These are phyloP conservation scores for Leptopterna dolabrata DNA, from an alignment of 2,888 invertebrate species.

Conservation along the genomic window DNA sequence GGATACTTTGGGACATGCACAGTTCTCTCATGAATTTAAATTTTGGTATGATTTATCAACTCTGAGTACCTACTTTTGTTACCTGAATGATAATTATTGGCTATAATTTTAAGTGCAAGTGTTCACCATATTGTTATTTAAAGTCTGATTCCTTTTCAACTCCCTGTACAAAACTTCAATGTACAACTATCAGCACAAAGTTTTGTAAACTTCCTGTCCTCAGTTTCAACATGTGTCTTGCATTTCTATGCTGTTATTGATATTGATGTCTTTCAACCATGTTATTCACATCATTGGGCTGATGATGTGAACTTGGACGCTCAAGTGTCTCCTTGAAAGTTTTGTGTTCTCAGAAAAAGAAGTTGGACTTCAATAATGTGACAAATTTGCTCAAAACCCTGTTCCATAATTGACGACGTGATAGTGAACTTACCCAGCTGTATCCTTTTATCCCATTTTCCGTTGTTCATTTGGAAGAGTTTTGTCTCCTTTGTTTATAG, in stretches of 20 bases:
- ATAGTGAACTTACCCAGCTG: not conserved
- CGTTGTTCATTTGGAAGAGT: not conserved
- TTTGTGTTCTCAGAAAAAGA: not conserved
- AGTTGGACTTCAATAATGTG: not conserved
- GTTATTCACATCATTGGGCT: not conserved
- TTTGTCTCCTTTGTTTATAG: not conserved
- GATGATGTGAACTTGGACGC: not conserved
- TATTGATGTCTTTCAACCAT: not conserved
- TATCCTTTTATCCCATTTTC: not conserved
- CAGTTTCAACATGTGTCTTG: not conserved
- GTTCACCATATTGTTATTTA: not conserved
- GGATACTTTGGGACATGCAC: not conserved
- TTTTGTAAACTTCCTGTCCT: not conserved
- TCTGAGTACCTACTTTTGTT: not conserved
- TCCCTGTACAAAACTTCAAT: not conserved
- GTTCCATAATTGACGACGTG: not conserved
- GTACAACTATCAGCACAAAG: not conserved
- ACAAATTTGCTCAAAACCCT: not conserved
- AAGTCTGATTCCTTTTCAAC: not conserved
- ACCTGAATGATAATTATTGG: not conserved
- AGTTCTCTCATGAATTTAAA: not conserved
- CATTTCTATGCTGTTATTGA: not conserved
- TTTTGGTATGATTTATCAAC: not conserved
- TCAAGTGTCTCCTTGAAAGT: not conserved
- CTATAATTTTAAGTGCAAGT: constrained; percentile 2